Base-by-base conservation (phyloP, 30 jellyfish, hydroid and myxozoan genomes). In the Turritopsis dohrnii region DNA sequence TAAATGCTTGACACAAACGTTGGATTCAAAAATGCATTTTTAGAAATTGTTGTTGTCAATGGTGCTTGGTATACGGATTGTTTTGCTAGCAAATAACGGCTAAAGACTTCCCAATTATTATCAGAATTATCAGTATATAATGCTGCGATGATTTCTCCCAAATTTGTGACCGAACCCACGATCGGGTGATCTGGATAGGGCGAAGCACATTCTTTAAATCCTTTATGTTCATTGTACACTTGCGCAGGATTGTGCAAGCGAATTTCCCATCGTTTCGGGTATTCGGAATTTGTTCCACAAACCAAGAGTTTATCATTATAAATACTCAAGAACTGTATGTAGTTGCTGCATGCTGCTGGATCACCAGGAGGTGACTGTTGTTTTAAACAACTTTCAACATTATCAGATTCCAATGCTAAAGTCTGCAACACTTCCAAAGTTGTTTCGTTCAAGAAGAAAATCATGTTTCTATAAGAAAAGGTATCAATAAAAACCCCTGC, bases 131-230 rank as follows among this genome's bases (percentile, higher is more conserved):
- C 83, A 21, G 16, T 30, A 21, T 23, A 16, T 0, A 52, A 13
- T 52, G 83, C 83, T 23, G 65, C 71, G n/a, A 74, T 74, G 65
- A 74, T 26, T 74, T 74, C 83, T 24, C 83, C 83, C 19, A 27
- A 21, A 17, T 26, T 24, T 24, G 83, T 74, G 16, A 74, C 20
- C 16, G 54, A 21, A 74, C 83, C 83, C 8, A 74, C 65, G 0
- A 24, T 52, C 27, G 65, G 53, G 41, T 74, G 53, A 26, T 74
- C 83, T n/a, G 83, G 83, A 74, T 30, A 24, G 18, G 83, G 83
- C 24, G 83, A 27, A 16, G 83, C 83, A 24, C 83, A 74, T 24
- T n/a, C 26, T 23, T 29, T 22, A 22, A n/a, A n/a, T 13, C 21
- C 83, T 16, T 24, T 52, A 13, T 29, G 16, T 26, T 7, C 65